Evolutionary conservation across 2,888 invertebrate genomes (phyloP), one percentile per base, ranked within the genome.

Genomic region (Caradrina kadenii): DNA sequence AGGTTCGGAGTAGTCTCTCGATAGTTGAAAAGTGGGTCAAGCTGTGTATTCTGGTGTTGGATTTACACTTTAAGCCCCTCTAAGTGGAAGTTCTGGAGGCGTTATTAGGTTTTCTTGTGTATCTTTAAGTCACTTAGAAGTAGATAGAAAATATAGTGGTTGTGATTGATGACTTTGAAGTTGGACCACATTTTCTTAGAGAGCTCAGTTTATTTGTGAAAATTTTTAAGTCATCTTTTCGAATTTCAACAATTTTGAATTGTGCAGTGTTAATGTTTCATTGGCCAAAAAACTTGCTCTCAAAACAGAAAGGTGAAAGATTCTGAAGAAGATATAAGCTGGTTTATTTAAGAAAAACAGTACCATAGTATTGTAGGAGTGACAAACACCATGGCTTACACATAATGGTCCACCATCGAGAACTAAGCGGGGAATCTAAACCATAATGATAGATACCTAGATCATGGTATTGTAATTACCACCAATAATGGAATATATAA

Each of bases 11-110:
- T 55, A 68, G 73, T 62, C 65, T 56, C 31, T 63, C 54, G 73
- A 81, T 83, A 74, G 76, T 78, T 65, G n/a, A 55, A 61, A 86
- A 81, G 56, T 83, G 54, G 87, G 85, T 83, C 86, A 78, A 55
- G 62, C 31, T 74, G 19, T 74, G 58, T 80, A 82, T 79, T 77
- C 70, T 73, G 61, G 59, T 61, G 52, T 64, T 42, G 54, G 69
- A 74, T 82, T 76, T 71, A 60, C 72, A 39, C 62, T 62, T 53
- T 26, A 49, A 80, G 61, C 22, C 21, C 8, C 35, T 54, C 52
- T 39, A 63, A 48, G 42, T 71, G 53, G 26, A 63, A 65, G 58
- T 66, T 77, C 21, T 26, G 54, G 39, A 64, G 42, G 61, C 31
- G 19, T 80, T 69, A 64, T 76, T 64, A 54, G 22, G 45, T 64